Conservation (phyloP, 2,797 vertebrate species). For the Lagocephalus sceleratus region DNA sequence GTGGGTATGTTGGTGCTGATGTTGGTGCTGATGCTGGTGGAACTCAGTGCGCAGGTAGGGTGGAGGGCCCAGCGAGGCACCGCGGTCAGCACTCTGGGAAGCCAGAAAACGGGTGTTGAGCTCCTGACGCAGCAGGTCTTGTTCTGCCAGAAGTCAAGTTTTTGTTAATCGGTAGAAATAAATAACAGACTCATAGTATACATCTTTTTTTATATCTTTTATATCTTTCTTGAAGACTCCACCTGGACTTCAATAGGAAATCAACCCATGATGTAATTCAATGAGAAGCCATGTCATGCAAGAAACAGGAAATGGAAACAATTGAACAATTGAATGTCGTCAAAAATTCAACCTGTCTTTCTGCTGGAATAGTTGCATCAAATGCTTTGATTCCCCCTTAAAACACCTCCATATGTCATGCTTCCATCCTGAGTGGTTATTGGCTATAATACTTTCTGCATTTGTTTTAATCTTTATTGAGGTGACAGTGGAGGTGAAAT, state of each 20-base stretch:
- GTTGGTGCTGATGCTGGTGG: conserved; percentile 99
- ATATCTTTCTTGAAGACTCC: too few relatives aligned
- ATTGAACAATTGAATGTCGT: conserved; percentile 46
- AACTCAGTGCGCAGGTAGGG: conserved; percentile 94
- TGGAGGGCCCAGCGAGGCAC: conserved; percentile 88
- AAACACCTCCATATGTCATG: too few relatives aligned
- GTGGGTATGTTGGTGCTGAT: conserved; percentile 99
- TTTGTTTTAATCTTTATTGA: conserved; percentile 49
- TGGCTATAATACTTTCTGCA: conserved; percentile 33
- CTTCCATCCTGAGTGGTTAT: conserved; percentile 44
- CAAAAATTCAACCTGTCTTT: conserved; percentile 32
- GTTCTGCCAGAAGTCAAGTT: conserved; percentile 73
- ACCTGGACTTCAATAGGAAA: background rate
- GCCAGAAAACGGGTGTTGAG: conserved; percentile 99
- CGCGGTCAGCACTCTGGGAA: conserved; percentile 97
- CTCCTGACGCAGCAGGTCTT: conserved; percentile 97
- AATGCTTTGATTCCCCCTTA: conserved; percentile 39
- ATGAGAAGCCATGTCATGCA: conserved; percentile 5
- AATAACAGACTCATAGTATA: background rate
- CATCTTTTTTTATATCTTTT: too few relatives aligned
- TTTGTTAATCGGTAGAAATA: background rate
- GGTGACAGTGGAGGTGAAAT: conserved; percentile 38
- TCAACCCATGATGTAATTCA: background rate
- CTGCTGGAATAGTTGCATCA: conserved; percentile 41
- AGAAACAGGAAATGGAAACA: conserved; percentile 28